Evolutionary conservation across 1,140 invertebrate species (phyloP).

Genomic region (Drosophila leontia): DNA sequence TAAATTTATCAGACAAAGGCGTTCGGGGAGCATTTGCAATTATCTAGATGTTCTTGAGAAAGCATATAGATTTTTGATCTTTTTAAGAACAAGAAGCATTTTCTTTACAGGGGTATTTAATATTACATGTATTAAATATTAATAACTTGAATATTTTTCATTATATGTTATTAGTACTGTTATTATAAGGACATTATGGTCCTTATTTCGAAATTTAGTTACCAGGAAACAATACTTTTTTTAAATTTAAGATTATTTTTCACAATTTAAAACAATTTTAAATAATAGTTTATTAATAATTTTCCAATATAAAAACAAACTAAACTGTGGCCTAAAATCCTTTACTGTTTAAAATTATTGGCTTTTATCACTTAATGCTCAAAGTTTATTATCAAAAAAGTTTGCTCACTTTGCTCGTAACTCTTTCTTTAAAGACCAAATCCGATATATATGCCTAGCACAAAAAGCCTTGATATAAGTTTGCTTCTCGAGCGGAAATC

Average conservation of each 20-base stretch:
- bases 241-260: no score
- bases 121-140: no score
- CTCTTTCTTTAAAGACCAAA: constrained; percentile 45
- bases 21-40: background rate
- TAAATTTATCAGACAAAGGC: constrained; percentile 32
- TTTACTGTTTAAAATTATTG: background rate
- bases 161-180: no score
- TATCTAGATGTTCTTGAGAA: background rate
- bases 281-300: no score
- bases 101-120: background rate
- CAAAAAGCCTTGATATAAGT: constrained; percentile 50
- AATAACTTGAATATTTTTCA: no score
- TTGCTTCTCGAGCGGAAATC: constrained; percentile 45
- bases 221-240: no score
- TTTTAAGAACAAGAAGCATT: background rate
- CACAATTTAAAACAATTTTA: no score
- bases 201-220: no score
- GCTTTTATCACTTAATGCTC: background rate
- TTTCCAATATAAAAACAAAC: no score
- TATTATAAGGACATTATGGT: no score
- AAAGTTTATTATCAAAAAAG: constrained; percentile 26
- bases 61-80: background rate
- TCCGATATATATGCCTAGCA: constrained; percentile 11
- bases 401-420: constrained; percentile 7
- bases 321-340: background rate